Base-by-base conservation (phyloP, 2,797 vertebrate genomes). In the Natrix natrix region DNA sequence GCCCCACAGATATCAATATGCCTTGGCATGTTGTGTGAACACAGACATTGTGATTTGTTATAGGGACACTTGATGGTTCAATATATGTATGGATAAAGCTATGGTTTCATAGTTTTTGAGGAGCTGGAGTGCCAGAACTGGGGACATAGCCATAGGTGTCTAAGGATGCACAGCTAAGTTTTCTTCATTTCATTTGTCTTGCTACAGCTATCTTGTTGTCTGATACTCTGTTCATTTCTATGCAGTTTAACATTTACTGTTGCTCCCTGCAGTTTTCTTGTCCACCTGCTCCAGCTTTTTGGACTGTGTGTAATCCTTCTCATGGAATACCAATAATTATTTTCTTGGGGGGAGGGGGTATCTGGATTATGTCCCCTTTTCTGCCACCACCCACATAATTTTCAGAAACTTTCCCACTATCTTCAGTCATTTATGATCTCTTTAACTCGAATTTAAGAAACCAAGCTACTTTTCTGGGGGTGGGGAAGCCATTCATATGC, bases 401-500 rank as follows among this genome's bases (percentile, higher is more conserved):
- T 92, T 37, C 17, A 56, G 26, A 59, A 48, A 59, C 14, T 8
- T 69, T 56, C 28, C 22, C 57, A 43, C 22, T n/a, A 4, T 28
- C 16, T 52, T 60, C 3, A 74, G 48, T 52, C 14, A 14, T n/a
- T 78, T 92, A n/a, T 61, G 24, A 74, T 88, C 61, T 74, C 63
- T 32, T 63, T 66, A 26, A 87, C n/a, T 87, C 32, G 87, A 87
- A n/a, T 74, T 59, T 60, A 91, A 43, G 43, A 59, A 78, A 66
- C 52, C 32, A 57, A 56, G 52, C 10, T 59, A 8, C 37, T 59
- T 89, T 61, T 24, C 20, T 17, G 14, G n/a, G 12, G 13, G 4
- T 0, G 0, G 7, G 0, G 14, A 0, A 5, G 37, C 10, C 20
- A 48, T 12, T 48, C 12, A 37, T 43, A 14, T 69, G n/a, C 28